Conservation (phyloP, 2,113 vertebrate genomes). For the Macquaria australasica region DNA sequence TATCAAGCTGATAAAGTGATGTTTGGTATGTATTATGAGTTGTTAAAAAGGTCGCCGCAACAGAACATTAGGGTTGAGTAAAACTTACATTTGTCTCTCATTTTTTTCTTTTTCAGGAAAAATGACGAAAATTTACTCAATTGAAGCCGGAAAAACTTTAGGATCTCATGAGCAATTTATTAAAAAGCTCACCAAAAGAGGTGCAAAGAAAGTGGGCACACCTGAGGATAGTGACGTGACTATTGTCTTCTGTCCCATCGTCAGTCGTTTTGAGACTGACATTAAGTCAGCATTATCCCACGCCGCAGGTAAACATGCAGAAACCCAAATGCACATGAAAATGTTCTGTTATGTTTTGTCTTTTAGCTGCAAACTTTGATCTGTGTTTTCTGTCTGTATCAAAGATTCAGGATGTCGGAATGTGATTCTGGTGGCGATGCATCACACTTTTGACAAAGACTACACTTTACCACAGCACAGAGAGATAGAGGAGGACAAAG, state of each 20-base stretch:
- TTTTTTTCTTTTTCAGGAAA: conserved; percentile 28
- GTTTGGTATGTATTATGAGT: not conserved
- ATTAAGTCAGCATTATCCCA: conserved; percentile 35
- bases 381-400: conserved; percentile 1
- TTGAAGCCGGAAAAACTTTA: conserved; percentile 38
- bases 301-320: conserved; percentile 4
- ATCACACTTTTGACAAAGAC: conserved; percentile 60
- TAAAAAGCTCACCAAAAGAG: not conserved
- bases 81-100: not conserved
- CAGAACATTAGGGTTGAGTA: not conserved
- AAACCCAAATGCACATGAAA: not conserved
- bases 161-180: rapidly evolving
- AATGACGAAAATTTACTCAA: not conserved
- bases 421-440: conserved; percentile 66
- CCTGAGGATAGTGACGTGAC: rapidly evolving
- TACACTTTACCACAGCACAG: conserved; percentile 29
- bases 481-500: no score
- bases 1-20: not conserved
- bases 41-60: not conserved
- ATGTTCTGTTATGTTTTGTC: not conserved
- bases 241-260: conserved; percentile 69
- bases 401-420: rapidly evolving
- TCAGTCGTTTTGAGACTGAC: conserved; percentile 64
- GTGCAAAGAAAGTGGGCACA: rapidly evolving
- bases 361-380: not conserved